Percentiles rank a stretch among this genome's conserved stretches.
Conservation (phyloP, 1,140 invertebrate species). For the Pinna nobilis region DNA sequence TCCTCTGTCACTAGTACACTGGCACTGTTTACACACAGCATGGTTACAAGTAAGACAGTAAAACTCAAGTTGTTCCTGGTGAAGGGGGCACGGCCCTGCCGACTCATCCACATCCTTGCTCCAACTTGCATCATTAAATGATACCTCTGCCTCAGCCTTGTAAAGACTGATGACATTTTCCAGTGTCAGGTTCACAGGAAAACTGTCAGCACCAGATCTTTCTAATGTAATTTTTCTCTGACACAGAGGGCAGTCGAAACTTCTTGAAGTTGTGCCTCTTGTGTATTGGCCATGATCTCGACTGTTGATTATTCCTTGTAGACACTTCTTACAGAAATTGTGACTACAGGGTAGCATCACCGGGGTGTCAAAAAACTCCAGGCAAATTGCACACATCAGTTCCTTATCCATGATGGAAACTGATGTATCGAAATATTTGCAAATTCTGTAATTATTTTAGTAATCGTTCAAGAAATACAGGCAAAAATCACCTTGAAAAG, state of each 20-base stretch:
- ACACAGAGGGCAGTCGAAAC: constrained; percentile 37
- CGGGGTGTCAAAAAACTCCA: constrained; percentile 43
- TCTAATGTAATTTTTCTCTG: constrained; percentile 34
- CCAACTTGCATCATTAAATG: constrained; percentile 32
- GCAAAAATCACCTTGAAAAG: no score
- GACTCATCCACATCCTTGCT: constrained; percentile 12
- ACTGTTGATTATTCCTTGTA: constrained; percentile 34
- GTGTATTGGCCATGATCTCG: constrained; percentile 7
- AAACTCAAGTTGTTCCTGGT: constrained; percentile 30
- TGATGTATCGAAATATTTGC: not conserved
- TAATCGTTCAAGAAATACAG: no score
- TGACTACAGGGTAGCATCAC: constrained; percentile 45
- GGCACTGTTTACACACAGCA: constrained; percentile 39
- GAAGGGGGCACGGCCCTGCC: constrained; percentile 29
- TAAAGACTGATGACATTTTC: constrained; percentile 34
- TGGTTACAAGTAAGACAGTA: constrained; percentile 40
- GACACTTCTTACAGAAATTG: constrained; percentile 46
- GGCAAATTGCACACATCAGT: constrained; percentile 43
- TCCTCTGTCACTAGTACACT: constrained; percentile 26
- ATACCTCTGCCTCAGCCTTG: constrained; percentile 13
- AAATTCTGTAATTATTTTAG: not conserved
- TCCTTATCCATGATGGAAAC: constrained; percentile 34
- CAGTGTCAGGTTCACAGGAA: constrained; percentile 34
- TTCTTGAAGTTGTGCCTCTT: constrained; percentile 5
- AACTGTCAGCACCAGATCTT: constrained; percentile 25